Conservation (phyloP, 2,113 vertebrate genomes). For the Saguinus midas region DNA sequence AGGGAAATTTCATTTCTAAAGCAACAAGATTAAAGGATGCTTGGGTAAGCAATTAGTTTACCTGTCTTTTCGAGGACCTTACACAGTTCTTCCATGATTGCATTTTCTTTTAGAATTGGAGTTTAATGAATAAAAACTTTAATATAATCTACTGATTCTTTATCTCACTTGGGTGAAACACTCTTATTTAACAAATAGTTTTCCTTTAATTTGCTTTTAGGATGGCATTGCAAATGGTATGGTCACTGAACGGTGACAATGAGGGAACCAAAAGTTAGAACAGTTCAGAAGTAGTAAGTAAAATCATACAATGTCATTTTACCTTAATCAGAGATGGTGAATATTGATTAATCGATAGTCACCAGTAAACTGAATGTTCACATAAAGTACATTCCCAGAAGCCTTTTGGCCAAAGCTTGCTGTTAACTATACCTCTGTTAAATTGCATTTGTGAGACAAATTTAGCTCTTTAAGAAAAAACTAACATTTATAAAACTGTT, state of each 20-base stretch:
- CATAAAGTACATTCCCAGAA: neutral
- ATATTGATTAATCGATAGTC: constrained; percentile 3
- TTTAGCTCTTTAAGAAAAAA: neutral
- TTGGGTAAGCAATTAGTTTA: neutral
- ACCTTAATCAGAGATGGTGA: neutral
- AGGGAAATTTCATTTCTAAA: constrained; percentile 55
- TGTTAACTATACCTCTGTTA: neutral
- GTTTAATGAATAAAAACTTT: neutral
- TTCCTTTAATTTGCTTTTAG: constrained; percentile 81
- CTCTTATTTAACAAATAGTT: constrained; percentile 61
- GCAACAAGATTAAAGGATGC: neutral
- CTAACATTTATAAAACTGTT: neutral
- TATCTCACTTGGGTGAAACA: neutral
- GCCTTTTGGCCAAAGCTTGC: neutral
- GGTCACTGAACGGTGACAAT: constrained; percentile 90
- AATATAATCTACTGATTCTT: neutral
- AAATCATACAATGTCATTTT: constrained; percentile 27
- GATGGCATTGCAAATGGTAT: constrained; percentile 97
- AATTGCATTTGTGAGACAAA: neutral
- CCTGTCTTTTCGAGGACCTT: neutral
- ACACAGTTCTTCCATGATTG: neutral
- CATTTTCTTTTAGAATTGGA: constrained; percentile 35
- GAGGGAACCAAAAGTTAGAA: constrained; percentile 98
- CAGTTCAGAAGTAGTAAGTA: constrained; percentile 98
- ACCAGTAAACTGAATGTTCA: constrained; percentile 45